Evolutionary conservation across 1,140 invertebrate species (phyloP).

Genomic region (Dryas iulia): DNA sequence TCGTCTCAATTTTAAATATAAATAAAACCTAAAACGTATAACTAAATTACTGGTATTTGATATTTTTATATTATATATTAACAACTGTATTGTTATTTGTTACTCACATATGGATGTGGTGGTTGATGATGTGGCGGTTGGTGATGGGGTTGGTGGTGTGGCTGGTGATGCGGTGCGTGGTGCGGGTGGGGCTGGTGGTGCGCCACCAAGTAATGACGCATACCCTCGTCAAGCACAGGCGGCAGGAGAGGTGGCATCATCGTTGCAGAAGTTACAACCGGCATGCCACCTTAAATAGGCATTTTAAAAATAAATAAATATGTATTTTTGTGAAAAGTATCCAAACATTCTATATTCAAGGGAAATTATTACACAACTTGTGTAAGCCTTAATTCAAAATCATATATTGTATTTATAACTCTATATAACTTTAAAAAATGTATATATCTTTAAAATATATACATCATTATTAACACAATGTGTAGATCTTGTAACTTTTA

Average conservation of each 20-base stretch:
- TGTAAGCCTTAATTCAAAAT: no score
- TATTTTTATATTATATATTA: not conserved
- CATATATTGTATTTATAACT: no score
- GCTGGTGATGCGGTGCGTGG: slow-evolving; percentile 64
- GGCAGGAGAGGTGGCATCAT: slow-evolving; percentile 91
- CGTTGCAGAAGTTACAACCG: slow-evolving; percentile 91
- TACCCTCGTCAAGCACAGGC: slow-evolving; percentile 93
- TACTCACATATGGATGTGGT: slow-evolving; percentile 84
- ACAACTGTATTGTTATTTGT: slow-evolving; percentile 42
- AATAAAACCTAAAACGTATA: no score
- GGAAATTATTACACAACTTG: no score
- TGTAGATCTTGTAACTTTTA: no score
- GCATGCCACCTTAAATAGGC: slow-evolving; percentile 82
- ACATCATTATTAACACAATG: no score
- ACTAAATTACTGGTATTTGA: no score
- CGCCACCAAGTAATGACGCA: slow-evolving; percentile 91
- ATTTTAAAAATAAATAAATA: not conserved
- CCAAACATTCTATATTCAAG: no score
- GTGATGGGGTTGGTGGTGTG: slow-evolving; percentile 71
- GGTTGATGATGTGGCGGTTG: slow-evolving; percentile 81
- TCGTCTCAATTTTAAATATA: no score
- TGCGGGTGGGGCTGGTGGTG: slow-evolving; percentile 82
- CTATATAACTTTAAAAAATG: no score
- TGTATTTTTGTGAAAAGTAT: no score
- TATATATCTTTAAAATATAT: no score